Evolutionary conservation across 2,888 invertebrate species (phyloP), one percentile per base, ranked within the genome.

Genomic region (Eueremaeus valkanovi): DNA sequence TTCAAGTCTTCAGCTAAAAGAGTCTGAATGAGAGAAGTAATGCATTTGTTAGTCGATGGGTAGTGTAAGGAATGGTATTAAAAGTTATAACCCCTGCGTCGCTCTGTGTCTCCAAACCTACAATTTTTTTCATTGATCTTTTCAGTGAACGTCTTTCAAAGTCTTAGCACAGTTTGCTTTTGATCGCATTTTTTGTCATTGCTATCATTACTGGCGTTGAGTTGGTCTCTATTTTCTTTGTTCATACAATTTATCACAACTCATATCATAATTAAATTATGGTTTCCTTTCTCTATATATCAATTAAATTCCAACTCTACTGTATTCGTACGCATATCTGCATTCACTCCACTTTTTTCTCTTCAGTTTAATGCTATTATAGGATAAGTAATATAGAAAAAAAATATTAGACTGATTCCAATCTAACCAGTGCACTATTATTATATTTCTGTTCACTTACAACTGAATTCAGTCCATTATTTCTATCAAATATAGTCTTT

Each of bases 191-290:
- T n/a, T n/a, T n/a, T n/a, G n/a, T n/a, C n/a, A n/a, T n/a, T n/a
- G n/a, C n/a, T n/a, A n/a, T n/a, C n/a, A n/a, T n/a, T n/a, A n/a
- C n/a, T n/a, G n/a, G n/a, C n/a, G n/a, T 49, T 58, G 24, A 24
- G 16, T 58, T 5, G 8, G 8, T 49, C 29, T 21, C 24, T 18
- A 63, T 58, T 58, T 13, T 63, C 36, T 33, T 29, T 63, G 33
- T 63, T 27, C 63, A 11, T 63, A n/a, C 33, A 63, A 63, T 63
- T 63, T 63, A 63, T 63, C 63, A 63, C 63, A 33, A n/a, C n/a
- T 63, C 36, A 31, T 21, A 36, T 63, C 63, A 29, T 63, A 33
- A 63, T 63, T 63, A 63, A 63, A 63, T 63, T 63, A 63, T 63
- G 63, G 63, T 18, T 63, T 63, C 33, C 36, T 36, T 63, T 63